phyloP scores from a whole-genome alignment of 2,888 invertebrate species.

The Charanyca ferruginea region DNA sequence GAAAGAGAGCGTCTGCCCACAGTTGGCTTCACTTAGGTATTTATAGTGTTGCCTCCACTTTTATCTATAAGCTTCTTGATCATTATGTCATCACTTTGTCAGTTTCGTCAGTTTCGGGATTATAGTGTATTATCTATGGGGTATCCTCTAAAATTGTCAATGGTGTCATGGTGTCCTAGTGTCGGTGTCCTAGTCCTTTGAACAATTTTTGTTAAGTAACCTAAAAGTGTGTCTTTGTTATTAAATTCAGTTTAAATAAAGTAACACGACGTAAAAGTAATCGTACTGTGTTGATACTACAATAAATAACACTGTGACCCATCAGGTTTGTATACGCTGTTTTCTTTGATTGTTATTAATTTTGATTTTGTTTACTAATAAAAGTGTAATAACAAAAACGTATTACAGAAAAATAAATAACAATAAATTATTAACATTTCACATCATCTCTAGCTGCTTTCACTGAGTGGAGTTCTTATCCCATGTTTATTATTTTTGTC shows the following conservation, averaged over 20 bases:
- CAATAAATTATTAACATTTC: background rate
- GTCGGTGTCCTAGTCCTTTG: no score
- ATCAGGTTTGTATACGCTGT: constrained; percentile 46
- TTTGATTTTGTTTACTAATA: constrained; percentile 25
- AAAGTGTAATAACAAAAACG: constrained; percentile 11
- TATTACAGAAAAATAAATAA: no score
- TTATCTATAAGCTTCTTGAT: no score
- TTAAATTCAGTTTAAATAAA: background rate
- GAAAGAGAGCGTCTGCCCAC: no score
- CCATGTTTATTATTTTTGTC: constrained; percentile 5
- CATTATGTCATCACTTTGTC: no score
- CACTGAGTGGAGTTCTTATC: background rate
- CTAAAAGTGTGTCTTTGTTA: background rate
- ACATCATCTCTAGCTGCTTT: constrained; percentile 21
- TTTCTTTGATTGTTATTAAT: background rate
- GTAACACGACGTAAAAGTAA: background rate
- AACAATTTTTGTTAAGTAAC: background rate
- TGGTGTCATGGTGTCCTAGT: background rate
- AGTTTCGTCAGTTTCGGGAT: no score
- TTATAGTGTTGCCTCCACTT: no score
- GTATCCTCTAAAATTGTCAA: background rate
- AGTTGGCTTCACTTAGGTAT: no score
- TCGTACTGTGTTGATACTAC: constrained; percentile 4
- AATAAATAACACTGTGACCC: background rate
- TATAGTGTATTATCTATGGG: no score